Percentiles rank a stretch among this genome's conserved stretches.
These are phyloP conservation scores for Chiridota heheva DNA, from an alignment of 35 echinoderm and acorn worm species.

Conservation along the genomic window DNA sequence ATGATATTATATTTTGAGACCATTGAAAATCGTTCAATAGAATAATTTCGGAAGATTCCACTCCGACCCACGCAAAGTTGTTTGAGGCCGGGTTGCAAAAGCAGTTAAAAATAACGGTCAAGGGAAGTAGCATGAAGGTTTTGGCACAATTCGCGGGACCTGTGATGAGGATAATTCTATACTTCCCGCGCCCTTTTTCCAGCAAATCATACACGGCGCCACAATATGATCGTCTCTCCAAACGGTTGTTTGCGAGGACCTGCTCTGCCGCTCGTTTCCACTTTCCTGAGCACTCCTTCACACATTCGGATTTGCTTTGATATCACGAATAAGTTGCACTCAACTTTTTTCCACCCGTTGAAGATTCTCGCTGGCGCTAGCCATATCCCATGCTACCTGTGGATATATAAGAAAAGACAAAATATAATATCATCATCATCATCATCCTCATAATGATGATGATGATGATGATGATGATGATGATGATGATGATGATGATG, in stretches of 20 bases:
- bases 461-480: constrained; percentile 26
- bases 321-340: too few species aligned
- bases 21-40: constrained; percentile 17
- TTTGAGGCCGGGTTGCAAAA: constrained; percentile 24
- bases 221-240: too few species aligned
- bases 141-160: constrained; percentile 19
- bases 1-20: background rate
- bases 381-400: too few species aligned
- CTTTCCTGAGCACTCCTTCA: too few species aligned
- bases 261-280: too few species aligned
- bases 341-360: too few species aligned
- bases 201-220: background rate
- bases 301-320: too few species aligned
- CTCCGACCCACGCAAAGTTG: constrained; percentile 16
- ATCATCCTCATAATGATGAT: constrained; percentile 13
- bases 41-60: constrained; percentile 7
- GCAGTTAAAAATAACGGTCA: background rate
- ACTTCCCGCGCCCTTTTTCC: constrained; percentile 1
- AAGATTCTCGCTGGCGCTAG: too few species aligned
- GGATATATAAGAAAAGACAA: too few species aligned
- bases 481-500: constrained; percentile 20
- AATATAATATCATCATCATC: background rate
- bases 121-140: constrained; percentile 3
- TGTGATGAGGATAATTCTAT: constrained; percentile 1
- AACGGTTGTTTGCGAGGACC: too few species aligned